phyloP scores from a whole-genome alignment of 2,888 invertebrate species.

The Ichneumon xanthorius region DNA sequence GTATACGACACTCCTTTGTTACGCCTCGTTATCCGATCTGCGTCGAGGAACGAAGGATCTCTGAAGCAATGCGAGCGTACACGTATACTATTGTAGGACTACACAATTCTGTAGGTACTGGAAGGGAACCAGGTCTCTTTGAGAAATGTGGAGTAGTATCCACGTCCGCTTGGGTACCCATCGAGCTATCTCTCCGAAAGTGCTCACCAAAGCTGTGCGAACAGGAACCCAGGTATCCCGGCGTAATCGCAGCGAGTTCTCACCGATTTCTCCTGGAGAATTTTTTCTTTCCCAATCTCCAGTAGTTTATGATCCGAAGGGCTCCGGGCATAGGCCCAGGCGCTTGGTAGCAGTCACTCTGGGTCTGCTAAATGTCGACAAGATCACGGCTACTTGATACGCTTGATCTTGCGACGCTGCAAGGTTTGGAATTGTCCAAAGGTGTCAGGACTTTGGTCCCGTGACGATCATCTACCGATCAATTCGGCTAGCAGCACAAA shows the following conservation, averaged over 20 bases:
- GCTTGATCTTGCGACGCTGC: not conserved
- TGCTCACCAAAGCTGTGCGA: constrained; percentile 36
- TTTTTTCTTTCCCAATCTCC: constrained; percentile 6
- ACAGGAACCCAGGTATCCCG: constrained; percentile 22
- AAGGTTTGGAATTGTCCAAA: not conserved
- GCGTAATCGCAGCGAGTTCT: constrained; percentile 30
- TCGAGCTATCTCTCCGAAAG: constrained; percentile 55
- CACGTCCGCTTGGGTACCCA: constrained; percentile 59
- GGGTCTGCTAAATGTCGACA: not conserved
- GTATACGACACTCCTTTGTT: constrained; percentile 80
- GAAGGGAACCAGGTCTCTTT: constrained; percentile 39
- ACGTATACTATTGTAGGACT: constrained; percentile 7
- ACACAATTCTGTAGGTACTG: constrained; percentile 39
- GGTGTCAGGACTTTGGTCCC: not conserved
- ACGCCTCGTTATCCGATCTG: constrained; percentile 80
- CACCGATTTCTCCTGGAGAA: constrained; percentile 43
- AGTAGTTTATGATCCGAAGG: not conserved
- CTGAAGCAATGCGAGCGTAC: constrained; percentile 67
- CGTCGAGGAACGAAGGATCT: constrained; percentile 75
- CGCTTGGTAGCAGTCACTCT: not conserved
- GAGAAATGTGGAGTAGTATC: constrained; percentile 62
- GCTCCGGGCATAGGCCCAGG: not conserved
- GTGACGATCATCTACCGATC: not conserved
- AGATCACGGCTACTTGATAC: not conserved
- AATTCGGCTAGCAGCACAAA: not conserved